Conservation (phyloP, 2,888 invertebrate species). For the Timema cristinae region DNA sequence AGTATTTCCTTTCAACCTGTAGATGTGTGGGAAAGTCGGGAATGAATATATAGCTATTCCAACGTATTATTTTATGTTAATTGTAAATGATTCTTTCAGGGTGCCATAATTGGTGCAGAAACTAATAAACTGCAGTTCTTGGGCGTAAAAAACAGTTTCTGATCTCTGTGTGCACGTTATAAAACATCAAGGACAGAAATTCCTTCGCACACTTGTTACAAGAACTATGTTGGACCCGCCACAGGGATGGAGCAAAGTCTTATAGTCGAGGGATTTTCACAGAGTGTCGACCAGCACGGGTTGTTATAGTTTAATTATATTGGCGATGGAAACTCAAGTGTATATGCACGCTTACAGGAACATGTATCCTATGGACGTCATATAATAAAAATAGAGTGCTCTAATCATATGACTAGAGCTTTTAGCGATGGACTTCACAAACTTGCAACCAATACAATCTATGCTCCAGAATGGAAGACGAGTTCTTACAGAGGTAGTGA, state of each 20-base stretch:
- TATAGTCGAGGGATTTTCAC: neutral
- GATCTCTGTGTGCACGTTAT: too few species aligned
- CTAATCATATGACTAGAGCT: neutral
- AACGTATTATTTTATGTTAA: too few species aligned
- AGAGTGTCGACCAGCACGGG: neutral
- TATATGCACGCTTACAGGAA: constrained; percentile 2
- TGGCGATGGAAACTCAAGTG: neutral
- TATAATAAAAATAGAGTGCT: neutral
- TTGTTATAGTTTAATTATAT: neutral
- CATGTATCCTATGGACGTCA: neutral
- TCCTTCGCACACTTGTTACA: too few species aligned
- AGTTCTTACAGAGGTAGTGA: neutral
- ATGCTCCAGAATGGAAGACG: constrained; percentile 2
- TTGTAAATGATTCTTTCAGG: too few species aligned
- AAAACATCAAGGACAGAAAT: too few species aligned
- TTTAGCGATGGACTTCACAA: constrained; percentile 6
- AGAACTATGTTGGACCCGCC: too few species aligned
- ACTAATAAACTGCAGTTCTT: too few species aligned
- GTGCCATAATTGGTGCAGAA: too few species aligned
- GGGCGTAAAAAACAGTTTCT: too few species aligned
- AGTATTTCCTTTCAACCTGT: too few species aligned
- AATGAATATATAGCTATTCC: too few species aligned
- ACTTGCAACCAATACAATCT: neutral
- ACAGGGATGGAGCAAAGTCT: neutral
- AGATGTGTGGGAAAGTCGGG: too few species aligned